A percentile compares a stretch with the other conserved stretches of the same genome.
Evolutionary conservation across 2,888 invertebrate genomes (phyloP).

Genomic region (Hanleya hanleyi): DNA sequence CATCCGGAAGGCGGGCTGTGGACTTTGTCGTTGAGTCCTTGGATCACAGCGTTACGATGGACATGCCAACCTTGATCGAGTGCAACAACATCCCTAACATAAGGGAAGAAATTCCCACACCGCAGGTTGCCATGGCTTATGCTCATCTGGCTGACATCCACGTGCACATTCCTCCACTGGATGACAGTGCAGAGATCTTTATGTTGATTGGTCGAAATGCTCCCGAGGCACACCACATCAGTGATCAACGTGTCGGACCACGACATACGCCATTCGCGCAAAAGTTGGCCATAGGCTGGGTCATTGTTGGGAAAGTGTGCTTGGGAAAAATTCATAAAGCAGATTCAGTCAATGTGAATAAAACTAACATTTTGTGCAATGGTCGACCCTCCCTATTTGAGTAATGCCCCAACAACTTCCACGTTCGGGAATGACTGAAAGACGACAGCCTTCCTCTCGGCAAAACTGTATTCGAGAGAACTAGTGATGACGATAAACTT

Average conservation of each 20-base stretch:
- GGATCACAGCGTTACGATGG: no score
- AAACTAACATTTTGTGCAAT: slow-evolving; percentile 15
- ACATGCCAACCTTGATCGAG: slow-evolving; percentile 30
- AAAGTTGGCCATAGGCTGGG: slow-evolving; percentile 21
- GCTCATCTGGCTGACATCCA: slow-evolving; percentile 14
- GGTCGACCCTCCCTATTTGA: slow-evolving; percentile 23
- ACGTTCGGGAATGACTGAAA: slow-evolving; percentile 14
- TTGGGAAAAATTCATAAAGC: slow-evolving; percentile 21
- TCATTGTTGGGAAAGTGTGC: slow-evolving; percentile 22
- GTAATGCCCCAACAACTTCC: slow-evolving; percentile 25
- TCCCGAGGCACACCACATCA: slow-evolving; percentile 23
- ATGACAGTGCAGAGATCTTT: slow-evolving; percentile 18
- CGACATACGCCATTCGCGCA: slow-evolving; percentile 24
- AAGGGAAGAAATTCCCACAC: slow-evolving; percentile 33
- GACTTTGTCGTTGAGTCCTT: no score
- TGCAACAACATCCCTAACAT: slow-evolving; percentile 34
- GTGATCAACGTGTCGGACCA: slow-evolving; percentile 24
- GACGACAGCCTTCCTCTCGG: not conserved
- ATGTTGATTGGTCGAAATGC: slow-evolving; percentile 29
- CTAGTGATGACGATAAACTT: slow-evolving; percentile 18
- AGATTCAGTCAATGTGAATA: slow-evolving; percentile 14
- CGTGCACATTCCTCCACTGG: slow-evolving; percentile 15
- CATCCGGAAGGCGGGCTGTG: no score
- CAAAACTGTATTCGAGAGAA: not conserved
- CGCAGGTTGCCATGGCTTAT: slow-evolving; percentile 25